Percentiles rank a stretch among this genome's conserved stretches.
These are phyloP conservation scores for Prionailurus bengalensis DNA, from an alignment of 2,113 vertebrate species.

Conservation along the genomic window DNA sequence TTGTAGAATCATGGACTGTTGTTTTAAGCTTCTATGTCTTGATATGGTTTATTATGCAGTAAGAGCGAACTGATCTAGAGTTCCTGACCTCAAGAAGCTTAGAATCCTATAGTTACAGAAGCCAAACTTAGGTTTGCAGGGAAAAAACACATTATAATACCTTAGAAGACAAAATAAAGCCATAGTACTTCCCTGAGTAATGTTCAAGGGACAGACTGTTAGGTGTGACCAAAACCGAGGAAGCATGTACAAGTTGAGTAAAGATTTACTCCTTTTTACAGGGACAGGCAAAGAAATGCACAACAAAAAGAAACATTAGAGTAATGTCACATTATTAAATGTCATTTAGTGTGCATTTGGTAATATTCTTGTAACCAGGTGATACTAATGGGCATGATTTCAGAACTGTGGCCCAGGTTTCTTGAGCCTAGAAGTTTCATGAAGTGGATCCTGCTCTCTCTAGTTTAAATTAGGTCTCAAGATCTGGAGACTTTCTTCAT, in stretches of 20 bases:
- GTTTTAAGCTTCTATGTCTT: background rate
- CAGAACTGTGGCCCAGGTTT: background rate
- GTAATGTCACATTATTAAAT: background rate
- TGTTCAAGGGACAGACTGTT: background rate
- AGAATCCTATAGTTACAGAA: background rate
- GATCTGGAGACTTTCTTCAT: background rate
- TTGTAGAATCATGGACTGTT: background rate
- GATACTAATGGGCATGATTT: background rate
- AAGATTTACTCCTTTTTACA: background rate
- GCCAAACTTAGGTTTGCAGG: background rate
- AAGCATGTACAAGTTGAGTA: background rate
- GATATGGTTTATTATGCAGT: background rate
- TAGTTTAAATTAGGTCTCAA: background rate
- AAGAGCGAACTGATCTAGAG: background rate
- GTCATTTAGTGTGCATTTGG: background rate
- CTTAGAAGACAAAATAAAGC: background rate
- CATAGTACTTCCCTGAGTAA: background rate
- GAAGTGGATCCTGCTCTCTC: background rate
- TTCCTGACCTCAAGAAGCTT: background rate
- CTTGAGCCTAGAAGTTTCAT: background rate
- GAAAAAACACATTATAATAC: background rate
- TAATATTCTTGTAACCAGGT: background rate
- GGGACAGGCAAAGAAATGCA: background rate
- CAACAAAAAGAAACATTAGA: background rate
- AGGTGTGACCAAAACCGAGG: background rate